phyloP scores from a whole-genome alignment of 2,888 invertebrate species.

The Epirrhoe alternata region DNA sequence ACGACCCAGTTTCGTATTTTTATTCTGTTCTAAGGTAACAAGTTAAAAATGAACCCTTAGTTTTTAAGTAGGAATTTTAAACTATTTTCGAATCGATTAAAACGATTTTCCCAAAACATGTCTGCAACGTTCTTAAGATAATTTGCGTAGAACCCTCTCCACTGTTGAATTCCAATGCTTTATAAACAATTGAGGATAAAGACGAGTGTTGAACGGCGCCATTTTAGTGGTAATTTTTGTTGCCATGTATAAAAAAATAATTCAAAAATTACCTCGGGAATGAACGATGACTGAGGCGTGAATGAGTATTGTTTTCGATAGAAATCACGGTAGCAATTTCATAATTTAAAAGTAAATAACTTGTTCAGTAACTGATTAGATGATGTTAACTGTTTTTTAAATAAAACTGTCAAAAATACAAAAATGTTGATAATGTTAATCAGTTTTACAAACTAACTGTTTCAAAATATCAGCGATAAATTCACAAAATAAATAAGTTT shows the following conservation, averaged over 20 bases:
- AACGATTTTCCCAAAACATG: slow-evolving; percentile 26
- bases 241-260: slow-evolving; percentile 39
- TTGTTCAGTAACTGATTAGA: background rate
- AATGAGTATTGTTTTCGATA: background rate
- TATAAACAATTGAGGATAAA: slow-evolving; percentile 48
- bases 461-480: no score
- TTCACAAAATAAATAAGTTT: no score
- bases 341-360: slow-evolving; percentile 10
- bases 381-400: slow-evolving; percentile 15
- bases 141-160: slow-evolving; percentile 53
- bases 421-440: slow-evolving; percentile 13
- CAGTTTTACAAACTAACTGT: slow-evolving; percentile 24
- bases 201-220: slow-evolving; percentile 53
- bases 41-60: no score
- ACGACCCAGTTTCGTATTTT: no score
- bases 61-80: background rate
- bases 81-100: background rate
- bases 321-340: slow-evolving; percentile 2
- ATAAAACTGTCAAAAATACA: slow-evolving; percentile 24
- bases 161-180: slow-evolving; percentile 59
- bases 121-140: slow-evolving; percentile 44
- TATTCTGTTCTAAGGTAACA: no score
- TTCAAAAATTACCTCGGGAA: background rate
- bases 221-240: slow-evolving; percentile 59
- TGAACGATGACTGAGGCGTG: background rate